Percentiles rank a stretch among this genome's conserved stretches.
phyloP scores from a whole-genome alignment of 1,140 invertebrate species.

The Globodera rostochiensis region DNA sequence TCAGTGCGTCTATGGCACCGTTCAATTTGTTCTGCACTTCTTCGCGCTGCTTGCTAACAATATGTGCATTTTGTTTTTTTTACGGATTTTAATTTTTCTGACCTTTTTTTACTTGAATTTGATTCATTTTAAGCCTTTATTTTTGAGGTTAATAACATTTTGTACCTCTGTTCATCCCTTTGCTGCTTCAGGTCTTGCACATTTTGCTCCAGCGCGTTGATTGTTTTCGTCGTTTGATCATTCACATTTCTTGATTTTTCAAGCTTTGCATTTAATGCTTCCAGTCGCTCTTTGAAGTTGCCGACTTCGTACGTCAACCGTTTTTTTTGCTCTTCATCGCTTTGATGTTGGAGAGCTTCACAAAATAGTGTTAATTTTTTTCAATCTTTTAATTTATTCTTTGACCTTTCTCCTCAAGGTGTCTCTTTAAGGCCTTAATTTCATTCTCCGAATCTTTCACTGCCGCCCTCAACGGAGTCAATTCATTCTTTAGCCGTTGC shows the following conservation, averaged over 20 bases:
- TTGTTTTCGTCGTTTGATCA: conserved; percentile 50
- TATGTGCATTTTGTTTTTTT: background rate
- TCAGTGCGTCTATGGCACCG: conserved; percentile 53
- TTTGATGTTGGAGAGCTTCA: conserved; percentile 57
- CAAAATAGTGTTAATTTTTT: conserved; percentile 10
- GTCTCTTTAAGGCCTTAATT: conserved; percentile 53
- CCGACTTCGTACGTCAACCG: conserved; percentile 51
- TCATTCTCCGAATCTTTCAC: conserved; percentile 60
- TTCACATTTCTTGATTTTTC: conserved; percentile 49
- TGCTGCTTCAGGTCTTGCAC: conserved; percentile 61
- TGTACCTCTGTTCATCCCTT: conserved; percentile 58
- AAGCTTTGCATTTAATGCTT: conserved; percentile 48
- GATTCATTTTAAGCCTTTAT: background rate
- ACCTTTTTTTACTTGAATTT: background rate
- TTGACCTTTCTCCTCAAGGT: conserved; percentile 60
- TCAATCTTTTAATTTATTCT: conserved; percentile 7
- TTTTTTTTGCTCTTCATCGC: conserved; percentile 49
- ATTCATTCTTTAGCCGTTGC: conserved; percentile 52
- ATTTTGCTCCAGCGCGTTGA: conserved; percentile 53
- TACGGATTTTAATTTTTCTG: no score
- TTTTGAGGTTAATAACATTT: background rate
- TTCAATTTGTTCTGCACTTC: conserved; percentile 52
- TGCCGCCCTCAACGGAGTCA: conserved; percentile 56
- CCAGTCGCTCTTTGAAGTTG: conserved; percentile 45
- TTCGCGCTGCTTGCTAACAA: conserved; percentile 61